Evolutionary conservation across 2,113 vertebrate species (phyloP).

Genomic region (Rhinolophus sinicus): DNA sequence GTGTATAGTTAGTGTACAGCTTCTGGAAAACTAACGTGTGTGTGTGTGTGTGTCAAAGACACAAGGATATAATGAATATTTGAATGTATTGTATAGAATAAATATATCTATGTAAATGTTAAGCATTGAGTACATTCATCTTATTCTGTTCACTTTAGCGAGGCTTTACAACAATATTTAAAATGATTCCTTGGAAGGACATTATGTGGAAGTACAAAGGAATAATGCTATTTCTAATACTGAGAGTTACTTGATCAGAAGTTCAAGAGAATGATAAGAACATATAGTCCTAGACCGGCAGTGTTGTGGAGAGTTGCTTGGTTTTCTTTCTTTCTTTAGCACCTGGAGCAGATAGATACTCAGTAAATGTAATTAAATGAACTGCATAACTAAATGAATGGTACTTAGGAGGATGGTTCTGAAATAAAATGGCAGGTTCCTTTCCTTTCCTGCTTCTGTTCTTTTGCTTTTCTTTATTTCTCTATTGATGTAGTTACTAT

Average conservation of each 20-base stretch:
- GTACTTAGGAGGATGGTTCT: not conserved
- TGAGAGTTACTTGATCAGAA: not conserved
- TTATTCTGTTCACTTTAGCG: not conserved
- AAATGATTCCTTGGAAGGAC: not conserved
- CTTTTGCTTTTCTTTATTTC: not conserved
- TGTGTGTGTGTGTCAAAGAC: not conserved
- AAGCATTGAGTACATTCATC: not conserved
- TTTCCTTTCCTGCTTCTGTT: not conserved
- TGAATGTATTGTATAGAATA: not conserved
- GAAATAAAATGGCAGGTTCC: not conserved
- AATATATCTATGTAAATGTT: not conserved
- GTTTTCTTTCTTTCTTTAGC: not conserved
- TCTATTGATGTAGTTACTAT: not conserved
- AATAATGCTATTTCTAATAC: not conserved
- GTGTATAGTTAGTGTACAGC: not conserved
- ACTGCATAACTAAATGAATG: not conserved
- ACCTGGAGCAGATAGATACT: not conserved
- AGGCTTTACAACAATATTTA: constrained; percentile 20
- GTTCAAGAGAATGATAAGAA: not conserved
- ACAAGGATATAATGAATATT: not conserved
- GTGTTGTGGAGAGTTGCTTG: not conserved
- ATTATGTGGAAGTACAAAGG: not conserved
- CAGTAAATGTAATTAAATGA: not conserved
- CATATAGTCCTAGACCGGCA: not conserved
- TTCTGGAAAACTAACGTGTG: not conserved